Evolutionary conservation across 2,797 vertebrate species (phyloP), one percentile per base, ranked within the genome.

Genomic region (Melanotaenia boesemani): DNA sequence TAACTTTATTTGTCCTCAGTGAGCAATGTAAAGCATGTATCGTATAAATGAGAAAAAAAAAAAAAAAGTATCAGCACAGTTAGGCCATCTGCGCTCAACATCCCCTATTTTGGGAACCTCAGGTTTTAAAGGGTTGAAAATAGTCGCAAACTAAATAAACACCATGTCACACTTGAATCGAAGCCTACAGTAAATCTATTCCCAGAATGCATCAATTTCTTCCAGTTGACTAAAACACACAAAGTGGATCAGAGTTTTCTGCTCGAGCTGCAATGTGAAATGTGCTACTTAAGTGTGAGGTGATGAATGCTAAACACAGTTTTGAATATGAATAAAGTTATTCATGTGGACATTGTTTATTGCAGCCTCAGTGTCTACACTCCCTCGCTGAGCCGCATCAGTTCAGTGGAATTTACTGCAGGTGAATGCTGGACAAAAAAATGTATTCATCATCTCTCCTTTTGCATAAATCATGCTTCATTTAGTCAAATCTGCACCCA

Each of bases 271-370:
- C 4, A 61, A 36, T 46, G n/a, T 48, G 9, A 54, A 73, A 71
- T 24, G 56, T 60, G 32, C 8, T 22, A 37, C 44, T 68, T 41
- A 9, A 56, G n/a, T 15, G 7, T 18, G 16, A 67, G 59, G 12
- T 30, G 16, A 20, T 10, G 71, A 34, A 62, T 39, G 67, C 41
- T 34, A 50, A 62, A 67, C 54, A 63, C 3, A 13, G 37, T 18
- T 61, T 56, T 52, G 54, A 64, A 76, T 69, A 60, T 28, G 22
- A 70, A 74, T 65, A 34, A 59, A 74, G 20, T 65, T 72, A 67
- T 72, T 60, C 18, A 37, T 66, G 56, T 37, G 20, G 46, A 46
- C 22, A n/a, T 41, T 56, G 67, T 26, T 76, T 52, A 50, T 63
- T n/a, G 16, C 59, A 58, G 18, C 26, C 37, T 44, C 13, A 1